These are phyloP conservation scores for Tetragnatha versicolor DNA, from an alignment of 1,140 invertebrate genomes.

Conservation along the genomic window DNA sequence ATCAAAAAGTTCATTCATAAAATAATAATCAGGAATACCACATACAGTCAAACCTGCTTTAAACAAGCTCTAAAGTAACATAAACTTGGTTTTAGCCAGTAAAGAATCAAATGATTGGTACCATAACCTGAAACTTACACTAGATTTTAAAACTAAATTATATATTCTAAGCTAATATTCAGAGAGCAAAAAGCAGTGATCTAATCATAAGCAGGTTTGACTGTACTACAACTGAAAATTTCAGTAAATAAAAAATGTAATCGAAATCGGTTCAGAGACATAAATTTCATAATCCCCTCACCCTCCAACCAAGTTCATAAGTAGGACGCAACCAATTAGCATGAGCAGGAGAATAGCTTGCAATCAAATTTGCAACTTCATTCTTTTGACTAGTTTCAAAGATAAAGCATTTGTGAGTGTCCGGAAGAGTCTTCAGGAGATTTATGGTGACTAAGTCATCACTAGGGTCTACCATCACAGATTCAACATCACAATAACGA, in stretches of 20 bases:
- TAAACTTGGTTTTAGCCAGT: too few species aligned
- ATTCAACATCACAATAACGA: constrained; percentile 78
- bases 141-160: too few species aligned
- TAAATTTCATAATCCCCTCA: constrained; percentile 59
- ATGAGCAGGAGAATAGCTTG: constrained; percentile 85
- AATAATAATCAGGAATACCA: too few species aligned
- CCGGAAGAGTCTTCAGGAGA: constrained; percentile 71
- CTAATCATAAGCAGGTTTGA: too few species aligned
- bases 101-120: too few species aligned
- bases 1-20: too few species aligned
- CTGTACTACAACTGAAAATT: too few species aligned
- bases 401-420: constrained; percentile 86
- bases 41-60: too few species aligned
- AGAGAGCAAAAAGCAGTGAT: too few species aligned
- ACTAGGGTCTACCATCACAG: constrained; percentile 83
- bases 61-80: too few species aligned
- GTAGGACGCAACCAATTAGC: constrained; percentile 87
- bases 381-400: constrained; percentile 87
- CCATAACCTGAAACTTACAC: too few species aligned
- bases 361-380: constrained; percentile 90
- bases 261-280: neutral
- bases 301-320: constrained; percentile 72
- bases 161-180: too few species aligned
- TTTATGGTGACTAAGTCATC: constrained; percentile 90
- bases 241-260: neutral